Conservation (phyloP, 2,888 invertebrate species). For the Furcula furcula region DNA sequence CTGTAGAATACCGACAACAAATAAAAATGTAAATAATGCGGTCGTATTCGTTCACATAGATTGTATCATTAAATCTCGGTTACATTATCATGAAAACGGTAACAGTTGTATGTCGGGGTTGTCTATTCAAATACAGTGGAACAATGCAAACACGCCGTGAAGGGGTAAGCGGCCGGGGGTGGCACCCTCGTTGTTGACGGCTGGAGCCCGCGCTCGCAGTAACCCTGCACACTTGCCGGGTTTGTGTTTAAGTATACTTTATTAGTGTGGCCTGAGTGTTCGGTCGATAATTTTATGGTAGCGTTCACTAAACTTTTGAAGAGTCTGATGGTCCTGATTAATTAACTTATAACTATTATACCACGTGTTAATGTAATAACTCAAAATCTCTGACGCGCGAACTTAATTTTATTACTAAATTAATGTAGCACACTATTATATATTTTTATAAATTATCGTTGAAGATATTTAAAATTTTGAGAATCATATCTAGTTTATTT, state of each 20-base stretch:
- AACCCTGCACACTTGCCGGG: constrained; percentile 53
- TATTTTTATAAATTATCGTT: no score
- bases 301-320: no score
- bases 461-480: no score
- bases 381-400: no score
- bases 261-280: constrained; percentile 40
- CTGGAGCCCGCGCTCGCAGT: constrained; percentile 55
- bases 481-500: no score
- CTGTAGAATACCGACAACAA: no score
- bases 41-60: constrained; percentile 38
- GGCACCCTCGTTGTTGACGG: constrained; percentile 60
- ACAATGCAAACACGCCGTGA: constrained; percentile 69
- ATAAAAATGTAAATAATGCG: constrained; percentile 20
- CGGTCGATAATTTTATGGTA: constrained; percentile 14
- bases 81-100: constrained; percentile 70
- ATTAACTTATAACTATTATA: no score
- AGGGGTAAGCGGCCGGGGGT: constrained; percentile 65
- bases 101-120: constrained; percentile 68
- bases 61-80: constrained; percentile 69
- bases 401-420: no score
- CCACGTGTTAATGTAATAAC: no score
- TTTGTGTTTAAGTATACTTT: constrained; percentile 55
- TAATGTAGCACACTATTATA: no score
- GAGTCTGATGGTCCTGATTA: no score
- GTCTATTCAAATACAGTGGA: constrained; percentile 72